Evolutionary conservation across 2,888 invertebrate species (phyloP).

Genomic region (Deroplatys truncata): DNA sequence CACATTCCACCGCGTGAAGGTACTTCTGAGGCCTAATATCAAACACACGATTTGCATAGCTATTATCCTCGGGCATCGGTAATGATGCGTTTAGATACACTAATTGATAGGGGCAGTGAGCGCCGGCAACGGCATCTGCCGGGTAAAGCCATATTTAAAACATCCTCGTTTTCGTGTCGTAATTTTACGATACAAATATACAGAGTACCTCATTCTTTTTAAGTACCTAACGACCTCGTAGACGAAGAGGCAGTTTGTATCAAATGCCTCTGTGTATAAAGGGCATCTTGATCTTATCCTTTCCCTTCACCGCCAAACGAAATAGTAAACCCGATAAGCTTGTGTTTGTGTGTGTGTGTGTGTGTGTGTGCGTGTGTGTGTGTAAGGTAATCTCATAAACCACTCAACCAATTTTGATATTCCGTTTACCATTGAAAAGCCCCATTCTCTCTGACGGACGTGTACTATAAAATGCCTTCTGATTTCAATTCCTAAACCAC

Average conservation of each 20-base stretch:
- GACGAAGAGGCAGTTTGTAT: not conserved
- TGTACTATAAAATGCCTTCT: too few species aligned
- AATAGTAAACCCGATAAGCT: too few species aligned
- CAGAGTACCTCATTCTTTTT: not conserved
- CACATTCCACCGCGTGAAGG: not conserved
- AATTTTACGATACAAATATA: not conserved
- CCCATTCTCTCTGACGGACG: too few species aligned
- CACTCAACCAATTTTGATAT: too few species aligned
- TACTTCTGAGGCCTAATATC: not conserved
- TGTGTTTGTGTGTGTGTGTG: too few species aligned
- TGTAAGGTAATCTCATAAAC: too few species aligned
- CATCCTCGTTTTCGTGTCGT: not conserved
- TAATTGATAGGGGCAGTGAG: not conserved
- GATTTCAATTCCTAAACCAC: too few species aligned
- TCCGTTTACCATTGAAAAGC: too few species aligned
- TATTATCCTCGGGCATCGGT: not conserved
- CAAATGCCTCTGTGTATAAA: not conserved
- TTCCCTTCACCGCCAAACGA: too few species aligned
- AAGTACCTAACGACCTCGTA: not conserved
- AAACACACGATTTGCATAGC: not conserved
- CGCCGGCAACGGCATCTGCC: not conserved
- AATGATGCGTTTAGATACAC: not conserved
- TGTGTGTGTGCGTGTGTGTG: too few species aligned
- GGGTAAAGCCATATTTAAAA: not conserved
- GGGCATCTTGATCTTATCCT: too few species aligned